Conservation (phyloP, 2,113 vertebrate genomes). For the Callaeas wilsoni region DNA sequence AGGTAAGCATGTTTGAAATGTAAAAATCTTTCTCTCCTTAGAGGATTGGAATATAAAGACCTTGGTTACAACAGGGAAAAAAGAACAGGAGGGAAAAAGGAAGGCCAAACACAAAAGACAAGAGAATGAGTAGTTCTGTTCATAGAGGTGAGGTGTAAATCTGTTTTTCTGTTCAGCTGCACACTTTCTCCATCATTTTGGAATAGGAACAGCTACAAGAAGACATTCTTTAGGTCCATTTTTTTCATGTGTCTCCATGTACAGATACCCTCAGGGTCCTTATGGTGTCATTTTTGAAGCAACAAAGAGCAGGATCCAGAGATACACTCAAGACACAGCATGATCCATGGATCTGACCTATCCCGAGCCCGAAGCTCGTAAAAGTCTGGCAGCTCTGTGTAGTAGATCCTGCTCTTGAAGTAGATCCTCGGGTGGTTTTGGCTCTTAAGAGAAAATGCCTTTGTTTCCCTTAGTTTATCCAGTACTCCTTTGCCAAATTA, state of each 20-base stretch:
- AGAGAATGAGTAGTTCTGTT: background rate
- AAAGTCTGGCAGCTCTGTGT: background rate
- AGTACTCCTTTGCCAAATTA: background rate
- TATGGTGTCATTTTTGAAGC: background rate
- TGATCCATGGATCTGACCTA: background rate
- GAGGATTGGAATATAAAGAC: background rate
- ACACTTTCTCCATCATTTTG: background rate
- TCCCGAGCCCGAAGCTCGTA: background rate
- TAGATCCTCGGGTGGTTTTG: background rate
- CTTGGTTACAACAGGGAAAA: background rate
- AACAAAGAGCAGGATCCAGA: background rate
- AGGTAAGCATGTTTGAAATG: background rate
- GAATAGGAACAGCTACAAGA: background rate
- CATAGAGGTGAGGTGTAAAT: background rate
- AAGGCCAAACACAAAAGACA: background rate
- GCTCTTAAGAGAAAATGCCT: background rate
- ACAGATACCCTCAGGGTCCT: background rate
- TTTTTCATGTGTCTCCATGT: background rate
- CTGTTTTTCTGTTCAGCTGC: background rate
- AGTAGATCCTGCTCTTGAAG: background rate
- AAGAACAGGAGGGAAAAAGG: background rate
- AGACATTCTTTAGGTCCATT: background rate
- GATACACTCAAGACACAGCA: background rate
- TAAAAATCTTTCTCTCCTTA: background rate
- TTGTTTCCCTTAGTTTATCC: background rate